phyloP scores from a whole-genome alignment of 1,140 invertebrate species.

The Conus ventricosus region DNA sequence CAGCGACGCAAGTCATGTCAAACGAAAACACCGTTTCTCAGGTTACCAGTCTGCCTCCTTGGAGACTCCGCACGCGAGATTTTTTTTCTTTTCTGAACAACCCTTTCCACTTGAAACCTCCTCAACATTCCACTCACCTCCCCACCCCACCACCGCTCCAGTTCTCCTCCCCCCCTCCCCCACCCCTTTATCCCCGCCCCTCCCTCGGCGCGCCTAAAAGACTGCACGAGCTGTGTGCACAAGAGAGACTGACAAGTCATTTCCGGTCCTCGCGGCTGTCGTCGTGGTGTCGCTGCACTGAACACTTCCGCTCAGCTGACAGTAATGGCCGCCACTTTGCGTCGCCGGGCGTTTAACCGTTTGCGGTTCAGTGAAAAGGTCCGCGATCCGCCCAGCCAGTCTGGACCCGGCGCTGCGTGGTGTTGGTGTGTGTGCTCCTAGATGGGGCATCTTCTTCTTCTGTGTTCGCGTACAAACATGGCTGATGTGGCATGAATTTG shows the following conservation, averaged over 20 bases:
- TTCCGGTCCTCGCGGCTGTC: constrained; percentile 17
- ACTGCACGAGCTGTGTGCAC: constrained; percentile 12
- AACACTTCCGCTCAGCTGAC: constrained; percentile 20
- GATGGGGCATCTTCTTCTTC: too few species aligned
- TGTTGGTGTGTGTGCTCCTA: not conserved
- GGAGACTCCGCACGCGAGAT: not conserved
- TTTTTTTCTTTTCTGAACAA: too few species aligned
- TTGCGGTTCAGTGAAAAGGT: not conserved
- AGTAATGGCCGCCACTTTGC: constrained; percentile 26
- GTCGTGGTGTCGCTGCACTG: constrained; percentile 8
- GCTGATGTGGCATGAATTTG: too few species aligned
- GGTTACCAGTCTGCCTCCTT: not conserved
- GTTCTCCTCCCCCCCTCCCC: not conserved
- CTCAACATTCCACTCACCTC: not conserved
- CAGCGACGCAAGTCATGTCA: too few species aligned
- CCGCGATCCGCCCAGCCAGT: not conserved
- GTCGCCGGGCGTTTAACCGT: not conserved
- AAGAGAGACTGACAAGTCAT: not conserved
- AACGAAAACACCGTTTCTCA: not conserved
- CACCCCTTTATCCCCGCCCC: not conserved
- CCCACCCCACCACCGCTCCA: not conserved
- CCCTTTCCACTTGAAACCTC: not conserved
- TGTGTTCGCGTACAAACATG: too few species aligned
- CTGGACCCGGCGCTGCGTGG: not conserved
- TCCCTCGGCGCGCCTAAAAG: not conserved